phyloP scores from a whole-genome alignment of 2,113 vertebrate genomes.

The Paramisgurnus dabryanus region DNA sequence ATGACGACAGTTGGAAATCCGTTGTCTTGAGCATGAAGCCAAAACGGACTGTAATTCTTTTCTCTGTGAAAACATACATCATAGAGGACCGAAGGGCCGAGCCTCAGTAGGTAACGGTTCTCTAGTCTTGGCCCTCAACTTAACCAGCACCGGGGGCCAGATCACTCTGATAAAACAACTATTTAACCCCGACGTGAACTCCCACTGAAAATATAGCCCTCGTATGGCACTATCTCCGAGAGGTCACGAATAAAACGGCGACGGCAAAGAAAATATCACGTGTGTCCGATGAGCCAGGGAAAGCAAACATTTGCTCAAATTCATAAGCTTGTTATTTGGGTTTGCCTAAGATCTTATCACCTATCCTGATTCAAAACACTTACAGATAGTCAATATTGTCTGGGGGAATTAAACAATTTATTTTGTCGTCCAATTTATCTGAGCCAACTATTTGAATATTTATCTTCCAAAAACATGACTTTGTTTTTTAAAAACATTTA shows the following conservation, averaged over 20 bases:
- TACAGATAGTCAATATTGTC: conserved; percentile 44
- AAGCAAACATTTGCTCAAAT: conserved; percentile 68
- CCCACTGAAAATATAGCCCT: conserved; percentile 66
- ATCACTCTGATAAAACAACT: conserved; percentile 73
- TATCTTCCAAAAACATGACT: neutral
- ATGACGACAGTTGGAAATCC: conserved; percentile 60
- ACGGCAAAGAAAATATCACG: conserved; percentile 63
- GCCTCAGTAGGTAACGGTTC: conserved; percentile 54
- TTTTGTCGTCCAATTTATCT: neutral
- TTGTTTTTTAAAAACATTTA: neutral
- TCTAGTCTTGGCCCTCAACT: conserved; percentile 64
- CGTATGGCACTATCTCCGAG: conserved; percentile 58
- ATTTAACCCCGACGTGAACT: conserved; percentile 76
- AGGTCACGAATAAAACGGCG: conserved; percentile 62
- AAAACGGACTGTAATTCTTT: conserved; percentile 57
- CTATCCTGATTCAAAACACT: conserved; percentile 67
- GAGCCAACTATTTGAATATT: neutral
- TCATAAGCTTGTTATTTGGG: conserved; percentile 63
- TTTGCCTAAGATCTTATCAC: conserved; percentile 74
- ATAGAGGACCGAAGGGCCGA: conserved; percentile 39
- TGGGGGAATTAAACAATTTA: neutral
- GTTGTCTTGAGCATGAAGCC: conserved; percentile 55
- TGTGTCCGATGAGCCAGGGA: conserved; percentile 62
- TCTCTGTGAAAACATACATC: conserved; percentile 57
- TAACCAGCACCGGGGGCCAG: conserved; percentile 65